Evolutionary conservation across 2,797 vertebrate genomes (phyloP), one percentile per base, ranked within the genome.

Genomic region (Muscicapa comitata): DNA sequence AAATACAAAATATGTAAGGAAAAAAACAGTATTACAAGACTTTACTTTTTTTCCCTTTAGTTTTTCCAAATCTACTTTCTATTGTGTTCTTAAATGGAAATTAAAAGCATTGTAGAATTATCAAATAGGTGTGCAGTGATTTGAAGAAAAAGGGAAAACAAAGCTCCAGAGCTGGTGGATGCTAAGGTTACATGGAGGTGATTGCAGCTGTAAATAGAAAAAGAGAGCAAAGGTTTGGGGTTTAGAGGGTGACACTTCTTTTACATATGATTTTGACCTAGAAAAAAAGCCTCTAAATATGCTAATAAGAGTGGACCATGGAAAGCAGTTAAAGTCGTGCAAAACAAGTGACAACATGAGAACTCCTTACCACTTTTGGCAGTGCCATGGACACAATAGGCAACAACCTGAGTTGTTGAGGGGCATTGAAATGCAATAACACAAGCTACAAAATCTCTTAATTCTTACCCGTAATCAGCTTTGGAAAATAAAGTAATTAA

Each of bases 351-450:
- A 48, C 28, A 86, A 7, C 11, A 33, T 6, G 1, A 76, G 28
- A 73, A 35, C 42, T 63, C 38, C 37, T 75, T 38, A 65, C 35
- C 21, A 7, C 37, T 26, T 21, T 7, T 9, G 2, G 28, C n/a
- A 88, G 19, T 7, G 24, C 29, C 73, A 26, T 2, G 6, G 54
- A 29, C 6, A 7, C 31, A 53, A 33, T 17, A 88, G 53, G 9
- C 0, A 0, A 66, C 35, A 77, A 20, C 16, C 16, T 9, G 7
- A 43, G 25, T 65, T 68, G 37, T 28, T 83, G 47, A 66, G 16
- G 6, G 19, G 8, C 31, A 21, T 29, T 12, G 17, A 58, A 38
- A 48, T 35, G 28, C 0, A 0, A 11, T 2, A 61, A 8, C 9
- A 59, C 6, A 7, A 35, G 35, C 43, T 45, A 72, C 16, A 65